A percentile compares a stretch with the other conserved stretches of the same genome.
These are phyloP conservation scores for Pollenia angustigena DNA, from an alignment of 2,888 invertebrate species.

Conservation along the genomic window DNA sequence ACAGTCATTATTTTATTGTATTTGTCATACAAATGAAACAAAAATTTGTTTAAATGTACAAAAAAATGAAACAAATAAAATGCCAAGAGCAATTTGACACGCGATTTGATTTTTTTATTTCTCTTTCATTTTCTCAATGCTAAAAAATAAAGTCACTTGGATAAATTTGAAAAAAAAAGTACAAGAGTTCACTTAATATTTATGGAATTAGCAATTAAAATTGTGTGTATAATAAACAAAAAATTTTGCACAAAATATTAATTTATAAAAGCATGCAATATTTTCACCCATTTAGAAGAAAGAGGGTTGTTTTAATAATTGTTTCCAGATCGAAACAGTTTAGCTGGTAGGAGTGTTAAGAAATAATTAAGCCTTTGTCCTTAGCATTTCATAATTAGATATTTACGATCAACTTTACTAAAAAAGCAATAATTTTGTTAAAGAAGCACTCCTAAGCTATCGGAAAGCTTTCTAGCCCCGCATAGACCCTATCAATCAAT, in stretches of 20 bases:
- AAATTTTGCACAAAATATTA: constrained; percentile 42
- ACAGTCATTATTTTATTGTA: neutral
- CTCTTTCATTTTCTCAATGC: constrained; percentile 1
- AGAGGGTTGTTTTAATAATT: no score
- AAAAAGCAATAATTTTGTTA: no score
- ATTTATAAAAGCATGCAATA: constrained; percentile 33
- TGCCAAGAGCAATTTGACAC: constrained; percentile 54
- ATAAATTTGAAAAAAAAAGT: neutral
- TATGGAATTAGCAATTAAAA: constrained; percentile 28
- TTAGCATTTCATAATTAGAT: no score
- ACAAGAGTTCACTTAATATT: constrained; percentile 37
- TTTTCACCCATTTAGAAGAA: no score
- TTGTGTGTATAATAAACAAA: constrained; percentile 29
- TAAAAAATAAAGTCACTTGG: neutral
- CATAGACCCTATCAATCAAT: no score
- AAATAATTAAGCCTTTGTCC: no score
- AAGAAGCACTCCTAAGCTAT: no score
- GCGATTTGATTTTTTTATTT: constrained; percentile 39
- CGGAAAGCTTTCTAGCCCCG: no score
- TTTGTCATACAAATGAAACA: no score
- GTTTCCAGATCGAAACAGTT: no score
- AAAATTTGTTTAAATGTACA: neutral
- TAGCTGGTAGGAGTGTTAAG: no score
- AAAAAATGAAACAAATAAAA: constrained; percentile 14
- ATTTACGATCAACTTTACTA: no score